Evolutionary conservation across 2,797 vertebrate genomes (phyloP).

Genomic region (Chelidonichthys spinosus): DNA sequence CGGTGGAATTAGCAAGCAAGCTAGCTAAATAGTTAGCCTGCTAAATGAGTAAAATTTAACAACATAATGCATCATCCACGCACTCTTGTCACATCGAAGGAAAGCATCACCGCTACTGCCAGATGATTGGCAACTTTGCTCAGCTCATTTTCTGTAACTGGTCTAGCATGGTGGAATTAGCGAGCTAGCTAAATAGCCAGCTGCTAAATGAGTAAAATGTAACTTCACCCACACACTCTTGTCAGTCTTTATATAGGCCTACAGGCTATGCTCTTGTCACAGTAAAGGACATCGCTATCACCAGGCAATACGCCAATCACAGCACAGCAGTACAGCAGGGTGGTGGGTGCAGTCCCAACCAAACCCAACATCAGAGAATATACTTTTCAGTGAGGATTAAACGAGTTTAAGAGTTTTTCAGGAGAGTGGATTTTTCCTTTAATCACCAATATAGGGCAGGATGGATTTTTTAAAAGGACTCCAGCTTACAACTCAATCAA

Average conservation of each 20-base stretch:
- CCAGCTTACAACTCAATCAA: constrained; percentile 8
- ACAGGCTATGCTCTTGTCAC: too few relatives aligned
- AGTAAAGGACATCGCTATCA: too few relatives aligned
- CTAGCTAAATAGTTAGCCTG: background rate
- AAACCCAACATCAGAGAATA: background rate
- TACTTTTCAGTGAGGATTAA: background rate
- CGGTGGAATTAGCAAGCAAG: background rate
- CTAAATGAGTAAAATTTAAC: background rate
- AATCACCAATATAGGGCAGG: background rate
- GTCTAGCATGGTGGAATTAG: too few relatives aligned
- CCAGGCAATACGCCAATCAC: too few relatives aligned
- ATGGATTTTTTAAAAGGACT: constrained; percentile 1
- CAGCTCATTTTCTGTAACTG: too few relatives aligned
- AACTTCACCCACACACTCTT: too few relatives aligned
- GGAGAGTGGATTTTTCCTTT: background rate
- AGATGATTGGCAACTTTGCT: background rate
- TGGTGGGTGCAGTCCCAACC: background rate
- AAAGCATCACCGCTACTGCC: background rate
- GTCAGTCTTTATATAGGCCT: too few relatives aligned
- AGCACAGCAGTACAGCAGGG: background rate
- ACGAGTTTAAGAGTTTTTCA: background rate
- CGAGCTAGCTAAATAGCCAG: too few relatives aligned
- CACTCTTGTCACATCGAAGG: background rate
- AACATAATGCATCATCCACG: background rate
- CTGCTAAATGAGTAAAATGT: too few relatives aligned